Conservation (phyloP, 2,113 vertebrate species). For the Clupea harengus region DNA sequence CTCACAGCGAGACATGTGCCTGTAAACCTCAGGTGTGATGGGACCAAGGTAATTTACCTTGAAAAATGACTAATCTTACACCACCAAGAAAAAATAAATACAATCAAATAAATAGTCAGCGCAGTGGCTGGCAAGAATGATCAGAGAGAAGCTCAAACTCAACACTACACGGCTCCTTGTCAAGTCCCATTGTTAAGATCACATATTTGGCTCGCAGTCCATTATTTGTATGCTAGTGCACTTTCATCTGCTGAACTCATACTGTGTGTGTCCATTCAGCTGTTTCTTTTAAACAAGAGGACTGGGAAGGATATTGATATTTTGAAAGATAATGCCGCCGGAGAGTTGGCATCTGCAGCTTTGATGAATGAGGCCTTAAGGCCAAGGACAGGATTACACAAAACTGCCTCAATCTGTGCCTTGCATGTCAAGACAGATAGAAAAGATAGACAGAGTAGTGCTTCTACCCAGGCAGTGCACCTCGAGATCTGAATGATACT, state of each 20-base stretch:
- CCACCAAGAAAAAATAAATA: not conserved
- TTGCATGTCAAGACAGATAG: conserved; percentile 27
- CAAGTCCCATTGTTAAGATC: not conserved
- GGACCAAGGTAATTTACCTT: conserved; percentile 36
- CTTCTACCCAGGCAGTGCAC: not conserved
- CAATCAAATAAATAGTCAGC: not conserved
- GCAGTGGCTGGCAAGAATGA: not conserved
- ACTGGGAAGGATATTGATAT: conserved; percentile 22
- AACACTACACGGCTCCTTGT: not conserved
- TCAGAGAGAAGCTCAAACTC: not conserved
- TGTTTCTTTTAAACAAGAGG: conserved; percentile 4
- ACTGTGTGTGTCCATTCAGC: conserved; percentile 4
- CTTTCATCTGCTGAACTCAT: conserved; percentile 17
- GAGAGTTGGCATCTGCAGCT: conserved; percentile 17
- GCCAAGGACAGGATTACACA: conserved; percentile 25
- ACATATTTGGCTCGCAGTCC: not conserved
- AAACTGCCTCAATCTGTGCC: conserved; percentile 32
- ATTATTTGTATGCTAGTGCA: not conserved
- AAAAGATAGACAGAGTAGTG: not conserved
- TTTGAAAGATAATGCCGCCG: conserved; percentile 16
- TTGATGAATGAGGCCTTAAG: conserved; percentile 29
- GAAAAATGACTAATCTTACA: conserved; percentile 4
- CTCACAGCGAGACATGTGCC: conserved; percentile 32
- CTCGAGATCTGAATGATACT: conserved; percentile 18
- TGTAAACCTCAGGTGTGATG: conserved; percentile 23